A percentile compares a stretch with the other conserved stretches of the same genome.
These are phyloP conservation scores for Drosophila algonquin DNA, from an alignment of 2,888 invertebrate species.

Conservation along the genomic window DNA sequence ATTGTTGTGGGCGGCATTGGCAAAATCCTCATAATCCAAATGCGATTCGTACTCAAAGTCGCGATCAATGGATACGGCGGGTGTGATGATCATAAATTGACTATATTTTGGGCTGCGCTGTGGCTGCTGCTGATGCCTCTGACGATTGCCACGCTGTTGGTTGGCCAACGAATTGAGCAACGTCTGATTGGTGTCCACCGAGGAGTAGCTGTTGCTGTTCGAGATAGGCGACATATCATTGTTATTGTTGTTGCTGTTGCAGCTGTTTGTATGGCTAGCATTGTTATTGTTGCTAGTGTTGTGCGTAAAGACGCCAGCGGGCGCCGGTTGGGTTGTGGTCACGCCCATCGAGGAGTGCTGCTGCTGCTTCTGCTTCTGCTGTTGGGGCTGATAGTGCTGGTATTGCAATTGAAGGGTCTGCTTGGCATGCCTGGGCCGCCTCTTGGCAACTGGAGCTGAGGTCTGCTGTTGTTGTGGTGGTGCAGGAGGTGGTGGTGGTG, in stretches of 20 bases:
- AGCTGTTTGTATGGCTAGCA: slow-evolving; percentile 59
- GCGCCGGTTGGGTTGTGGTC: slow-evolving; percentile 79
- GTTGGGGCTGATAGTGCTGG: slow-evolving; percentile 44
- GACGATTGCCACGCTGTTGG: slow-evolving; percentile 57
- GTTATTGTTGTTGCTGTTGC: slow-evolving; percentile 71
- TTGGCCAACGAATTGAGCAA: slow-evolving; percentile 79
- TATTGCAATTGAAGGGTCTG: slow-evolving; percentile 49
- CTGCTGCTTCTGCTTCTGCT: slow-evolving; percentile 40
- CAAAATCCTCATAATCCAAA: slow-evolving; percentile 70
- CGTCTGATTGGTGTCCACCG: slow-evolving; percentile 82
- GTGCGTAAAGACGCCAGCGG: slow-evolving; percentile 76
- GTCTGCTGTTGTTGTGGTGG: slow-evolving; percentile 50
- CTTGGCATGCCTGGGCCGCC: slow-evolving; percentile 60
- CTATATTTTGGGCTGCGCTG: slow-evolving; percentile 80
- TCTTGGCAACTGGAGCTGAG: slow-evolving; percentile 73
- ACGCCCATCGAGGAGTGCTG: slow-evolving; percentile 59
- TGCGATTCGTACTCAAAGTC: slow-evolving; percentile 79
- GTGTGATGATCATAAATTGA: slow-evolving; percentile 84
- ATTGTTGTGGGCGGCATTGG: slow-evolving; percentile 76
- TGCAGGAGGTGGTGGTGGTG: slow-evolving; percentile 24
- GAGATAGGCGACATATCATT: slow-evolving; percentile 77
- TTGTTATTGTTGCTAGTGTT: slow-evolving; percentile 59
- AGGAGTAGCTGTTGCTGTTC: slow-evolving; percentile 81
- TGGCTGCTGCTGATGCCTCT: slow-evolving; percentile 42
- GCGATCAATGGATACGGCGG: slow-evolving; percentile 84